Percentiles rank a stretch among this genome's conserved stretches.
These are phyloP conservation scores for Margarornis squamiger DNA, from an alignment of 2,797 vertebrate species.

Conservation along the genomic window DNA sequence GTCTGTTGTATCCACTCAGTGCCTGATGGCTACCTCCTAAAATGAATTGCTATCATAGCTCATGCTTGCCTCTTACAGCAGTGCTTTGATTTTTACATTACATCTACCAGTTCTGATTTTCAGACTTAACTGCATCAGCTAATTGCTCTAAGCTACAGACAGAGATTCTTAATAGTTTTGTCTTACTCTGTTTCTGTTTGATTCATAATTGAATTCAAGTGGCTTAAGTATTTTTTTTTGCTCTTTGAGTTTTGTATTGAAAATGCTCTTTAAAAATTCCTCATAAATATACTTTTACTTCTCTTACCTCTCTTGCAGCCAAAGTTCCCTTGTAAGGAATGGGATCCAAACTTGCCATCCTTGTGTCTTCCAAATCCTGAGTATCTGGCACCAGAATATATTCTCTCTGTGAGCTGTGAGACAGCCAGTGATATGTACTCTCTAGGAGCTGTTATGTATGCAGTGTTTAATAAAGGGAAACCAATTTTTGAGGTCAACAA, in stretches of 20 bases:
- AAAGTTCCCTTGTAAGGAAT: slow-evolving; percentile 95
- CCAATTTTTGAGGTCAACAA: slow-evolving; percentile 96
- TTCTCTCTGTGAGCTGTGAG: slow-evolving; percentile 97
- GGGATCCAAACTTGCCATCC: slow-evolving; percentile 94
- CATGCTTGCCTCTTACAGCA: not conserved
- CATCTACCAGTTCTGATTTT: not conserved
- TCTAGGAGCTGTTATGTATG: slow-evolving; percentile 90
- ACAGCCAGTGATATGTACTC: slow-evolving; percentile 98
- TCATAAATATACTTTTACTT: not conserved
- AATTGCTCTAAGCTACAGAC: not conserved
- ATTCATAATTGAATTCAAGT: not conserved
- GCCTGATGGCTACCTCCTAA: not conserved
- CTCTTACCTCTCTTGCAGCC: slow-evolving; percentile 74
- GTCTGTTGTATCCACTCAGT: not conserved
- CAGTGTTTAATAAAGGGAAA: slow-evolving; percentile 96
- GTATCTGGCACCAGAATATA: slow-evolving; percentile 97
- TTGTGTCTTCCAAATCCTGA: slow-evolving; percentile 97
- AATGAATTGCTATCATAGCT: not conserved
- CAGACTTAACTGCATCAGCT: not conserved
- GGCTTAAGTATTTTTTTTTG: not conserved
- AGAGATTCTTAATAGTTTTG: not conserved
- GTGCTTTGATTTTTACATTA: not conserved
- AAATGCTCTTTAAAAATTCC: slow-evolving; percentile 4
- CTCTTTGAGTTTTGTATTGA: not conserved
- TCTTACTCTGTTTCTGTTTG: not conserved